A percentile compares a stretch with the other conserved stretches of the same genome.
Evolutionary conservation across 2,888 invertebrate species (phyloP).

Genomic region (Palloptera scutellata): DNA sequence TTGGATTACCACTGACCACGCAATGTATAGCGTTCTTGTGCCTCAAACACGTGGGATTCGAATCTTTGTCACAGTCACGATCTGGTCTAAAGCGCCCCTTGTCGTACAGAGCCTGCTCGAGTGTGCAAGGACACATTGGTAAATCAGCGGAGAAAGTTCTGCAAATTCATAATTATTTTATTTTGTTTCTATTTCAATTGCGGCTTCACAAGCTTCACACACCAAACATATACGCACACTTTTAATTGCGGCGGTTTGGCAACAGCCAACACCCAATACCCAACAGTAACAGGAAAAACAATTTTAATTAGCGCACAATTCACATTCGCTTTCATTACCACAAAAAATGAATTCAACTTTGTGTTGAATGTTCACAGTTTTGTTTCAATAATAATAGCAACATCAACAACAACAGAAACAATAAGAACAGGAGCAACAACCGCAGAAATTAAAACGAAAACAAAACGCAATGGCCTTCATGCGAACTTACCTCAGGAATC

Average conservation of each 20-base stretch:
- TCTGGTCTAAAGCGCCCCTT: constrained; percentile 93
- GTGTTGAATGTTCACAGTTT: neutral
- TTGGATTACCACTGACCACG: constrained; percentile 88
- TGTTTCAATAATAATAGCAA: neutral
- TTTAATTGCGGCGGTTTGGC: neutral
- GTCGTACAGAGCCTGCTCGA: constrained; percentile 89
- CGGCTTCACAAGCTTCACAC: neutral
- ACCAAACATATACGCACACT: neutral
- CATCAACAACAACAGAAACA: constrained; percentile 3
- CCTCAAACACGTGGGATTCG: constrained; percentile 86
- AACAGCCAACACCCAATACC: neutral
- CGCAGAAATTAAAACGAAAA: constrained; percentile 2
- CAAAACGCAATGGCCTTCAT: neutral
- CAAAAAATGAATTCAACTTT: neutral
- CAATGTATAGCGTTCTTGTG: constrained; percentile 93
- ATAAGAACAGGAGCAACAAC: constrained; percentile 6
- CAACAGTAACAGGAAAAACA: constrained; percentile 2
- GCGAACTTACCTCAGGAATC: constrained; percentile 68
- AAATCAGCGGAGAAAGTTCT: constrained; percentile 88
- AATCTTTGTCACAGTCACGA: constrained; percentile 88
- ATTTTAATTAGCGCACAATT: constrained; percentile 27
- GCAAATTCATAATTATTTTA: constrained; percentile 14
- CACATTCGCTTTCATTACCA: neutral
- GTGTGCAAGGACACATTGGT: constrained; percentile 88
- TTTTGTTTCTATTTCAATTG: neutral